Percentiles rank a stretch among this genome's conserved stretches.
phyloP scores from a whole-genome alignment of 2,113 vertebrate species.

The Bombycilla garrulus region DNA sequence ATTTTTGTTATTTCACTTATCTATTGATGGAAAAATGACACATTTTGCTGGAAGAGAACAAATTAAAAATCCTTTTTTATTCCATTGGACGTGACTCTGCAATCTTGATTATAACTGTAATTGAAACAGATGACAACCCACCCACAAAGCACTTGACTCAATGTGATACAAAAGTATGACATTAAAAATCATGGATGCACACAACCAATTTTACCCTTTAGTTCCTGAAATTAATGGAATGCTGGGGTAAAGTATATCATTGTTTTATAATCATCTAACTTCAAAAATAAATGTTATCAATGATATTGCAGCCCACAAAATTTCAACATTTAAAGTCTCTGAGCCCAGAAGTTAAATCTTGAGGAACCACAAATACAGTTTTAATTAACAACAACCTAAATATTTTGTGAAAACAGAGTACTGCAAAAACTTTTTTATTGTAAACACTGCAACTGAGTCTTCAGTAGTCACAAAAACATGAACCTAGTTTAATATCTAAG shows the following conservation, averaged over 20 bases:
- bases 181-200: background rate
- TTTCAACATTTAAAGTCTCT: background rate
- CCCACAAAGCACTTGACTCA: background rate
- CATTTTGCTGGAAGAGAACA: background rate
- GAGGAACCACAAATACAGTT: background rate
- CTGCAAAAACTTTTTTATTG: background rate
- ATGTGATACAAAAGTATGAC: background rate
- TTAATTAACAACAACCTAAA: background rate
- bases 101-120: background rate
- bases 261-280: background rate
- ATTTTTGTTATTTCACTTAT: background rate
- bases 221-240: background rate
- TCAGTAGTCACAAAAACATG: background rate
- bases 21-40: background rate
- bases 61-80: background rate
- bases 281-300: background rate
- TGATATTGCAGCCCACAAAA: background rate
- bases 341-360: background rate
- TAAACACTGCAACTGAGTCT: background rate
- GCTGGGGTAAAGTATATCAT: background rate
- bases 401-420: background rate
- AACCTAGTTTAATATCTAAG: background rate
- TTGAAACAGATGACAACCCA: background rate
- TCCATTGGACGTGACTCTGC: background rate
- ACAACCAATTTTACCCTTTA: background rate